Base-by-base conservation (phyloP, 2,888 invertebrate species). In the Lymantria monacha region DNA sequence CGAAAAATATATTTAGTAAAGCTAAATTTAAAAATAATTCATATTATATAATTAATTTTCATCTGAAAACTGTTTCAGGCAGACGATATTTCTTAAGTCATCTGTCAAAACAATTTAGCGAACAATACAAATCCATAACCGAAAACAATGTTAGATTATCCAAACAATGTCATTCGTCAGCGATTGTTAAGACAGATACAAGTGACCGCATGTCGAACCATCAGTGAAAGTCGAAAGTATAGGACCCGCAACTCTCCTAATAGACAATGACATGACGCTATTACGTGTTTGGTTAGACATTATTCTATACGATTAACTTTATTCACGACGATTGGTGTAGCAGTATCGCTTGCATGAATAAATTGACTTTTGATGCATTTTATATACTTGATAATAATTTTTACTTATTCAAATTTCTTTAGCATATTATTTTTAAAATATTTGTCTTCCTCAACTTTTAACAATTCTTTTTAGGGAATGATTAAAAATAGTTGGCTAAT, bases 161-260 rank as follows among this genome's bases (percentile, higher is more conserved):
- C 9, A 33, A 33, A 33, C 9, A 33, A 33, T 9, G 33, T 10
- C 33, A 33, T 33, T 33, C 9, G n/a, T n/a, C n/a, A 5, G 1
- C 33, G 33, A 10, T 44, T 44, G 41, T 31, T 13, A 9, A 55
- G 58, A 61, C 51, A 61, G 65, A 61, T 64, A 68, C 66, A 65
- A 58, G 66, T 51, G 61, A 48, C 59, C 51, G 61, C 55, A 55
- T 61, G 48, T 54, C 52, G 55, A 59, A 46, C 53, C 58, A 63
- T 69, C 63, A 76, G 87, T 76, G 87, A 87, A 87, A 87, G 87
- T 80, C 65, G 79, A 86, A 87, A 87, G 87, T 82, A 65, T 68
- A 76, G 79, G 78, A 76, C 72, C 66, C 73, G 66, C 70, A 67
- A 63, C 67, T 76, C 72, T 74, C 69, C 73, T 72, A 71, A 61